Evolutionary conservation across 2,113 vertebrate species (phyloP), one percentile per base, ranked within the genome.

Genomic region (Callithrix jacchus): DNA sequence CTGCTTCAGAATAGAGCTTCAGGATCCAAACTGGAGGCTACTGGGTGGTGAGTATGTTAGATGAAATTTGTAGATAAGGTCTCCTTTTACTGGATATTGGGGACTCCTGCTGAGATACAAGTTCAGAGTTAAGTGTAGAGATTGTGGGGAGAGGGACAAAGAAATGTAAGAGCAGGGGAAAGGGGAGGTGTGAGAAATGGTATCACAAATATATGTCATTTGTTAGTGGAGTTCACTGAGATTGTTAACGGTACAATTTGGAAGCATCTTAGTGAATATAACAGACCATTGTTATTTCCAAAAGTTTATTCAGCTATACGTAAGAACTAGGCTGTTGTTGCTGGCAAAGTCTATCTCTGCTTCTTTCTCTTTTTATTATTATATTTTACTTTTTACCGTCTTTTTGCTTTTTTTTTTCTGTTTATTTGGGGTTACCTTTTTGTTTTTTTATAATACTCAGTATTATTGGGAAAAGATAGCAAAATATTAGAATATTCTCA

Each of bases 401-500:
- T 92, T 27, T 30, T 77, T 82, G 4, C 16, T 9, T 89, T 77
- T 77, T 76, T 49, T 83, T 10, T 89, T 25, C 35, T 54, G 35
- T 49, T 74, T 40, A 13, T 77, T 77, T 74, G 47, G 11, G 5
- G 16, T 16, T 89, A 66, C 10, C 14, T 70, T 95, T 83, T 54
- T 35, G 3, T 68, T 91, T 2, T 88, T 83, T 83, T 77, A 56
- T 70, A 91, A 80, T 68, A 11, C 37, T 87, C 47, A 83, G 21
- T 37, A 35, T 64, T 94, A 92, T 35, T 58, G 40, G 70, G n/a
- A 8, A 66, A n/a, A 86, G 79, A 45, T 17, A 83, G 45, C 52
- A 83, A 92, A 88, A 66, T 96, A 58, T 83, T 92, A 56, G 8
- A 64, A 21, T 92, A 42, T 64, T 81, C 21, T 93, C 14, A 68